Base-by-base conservation (phyloP, 1,140 invertebrate species). In the Aphidius ervi region DNA sequence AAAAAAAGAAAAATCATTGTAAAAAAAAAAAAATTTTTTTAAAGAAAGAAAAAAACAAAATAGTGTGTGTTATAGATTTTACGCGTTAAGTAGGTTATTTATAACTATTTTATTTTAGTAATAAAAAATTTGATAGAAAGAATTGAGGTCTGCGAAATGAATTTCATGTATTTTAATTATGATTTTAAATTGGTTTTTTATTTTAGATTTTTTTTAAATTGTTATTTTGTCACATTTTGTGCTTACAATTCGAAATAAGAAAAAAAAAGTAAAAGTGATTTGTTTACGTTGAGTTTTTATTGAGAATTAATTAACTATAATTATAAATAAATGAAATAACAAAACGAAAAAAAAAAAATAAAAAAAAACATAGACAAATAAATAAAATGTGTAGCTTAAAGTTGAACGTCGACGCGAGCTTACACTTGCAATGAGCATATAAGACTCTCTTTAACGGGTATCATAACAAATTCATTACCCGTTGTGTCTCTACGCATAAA, bases 401-500 rank as follows among this genome's bases (percentile, higher is more conserved):
- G n/a, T 55, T 31, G 16, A 37, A 56, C 41, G 42, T 56, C 23
- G 7, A 54, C 41, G n/a, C n/a, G 52, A 54, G 41, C 16, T 52
- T 52, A 42, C 52, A 41, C 37, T 10, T 54, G 52, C 39, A 42
- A 43, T 42, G 40, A 16, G 9, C 9, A 40, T 2, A 54, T 16
- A 31, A 49, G 37, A 37, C 48, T 56, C 10, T 56, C 55, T 7
- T 45, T 43, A 41, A 58, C 56, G 47, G 41, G 56, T 49, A 49
- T 49, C 40, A 23, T 48, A 50, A 46, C 37, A 58, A 58, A 58
- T 47, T 58, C 39, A 10, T 45, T 3, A 45, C 43, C 43, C 43
- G 43, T 7, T 45, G 43, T 45, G 8, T 56, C 54, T 6, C 40
- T 3, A 39, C 42, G 42, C 23, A 56, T 56, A 42, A 56, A 43